A percentile compares a stretch with the other conserved stretches of the same genome.
phyloP scores from a whole-genome alignment of 2,888 invertebrate species.

The Drosophila conformis region DNA sequence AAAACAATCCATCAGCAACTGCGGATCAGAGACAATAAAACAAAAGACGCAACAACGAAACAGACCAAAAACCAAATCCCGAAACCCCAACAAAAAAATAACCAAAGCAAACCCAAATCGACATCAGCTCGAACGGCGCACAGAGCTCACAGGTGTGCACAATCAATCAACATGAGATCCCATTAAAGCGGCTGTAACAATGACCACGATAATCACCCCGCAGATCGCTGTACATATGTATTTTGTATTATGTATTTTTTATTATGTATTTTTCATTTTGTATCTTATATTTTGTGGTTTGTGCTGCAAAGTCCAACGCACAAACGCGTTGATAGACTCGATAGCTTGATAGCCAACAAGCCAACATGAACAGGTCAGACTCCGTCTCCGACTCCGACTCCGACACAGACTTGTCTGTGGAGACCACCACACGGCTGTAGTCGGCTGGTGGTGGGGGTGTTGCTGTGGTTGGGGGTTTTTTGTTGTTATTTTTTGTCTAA shows the following conservation, averaged over 20 bases:
- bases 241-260: neutral
- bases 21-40: constrained; percentile 58
- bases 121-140: constrained; percentile 24
- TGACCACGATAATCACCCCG: constrained; percentile 69
- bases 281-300: constrained; percentile 24
- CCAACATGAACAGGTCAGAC: constrained; percentile 26
- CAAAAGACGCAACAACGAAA: constrained; percentile 43
- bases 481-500: constrained; percentile 16
- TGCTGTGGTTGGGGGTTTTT: neutral
- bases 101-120: constrained; percentile 26
- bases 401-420: constrained; percentile 19
- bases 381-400: neutral
- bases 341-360: constrained; percentile 8
- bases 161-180: constrained; percentile 80
- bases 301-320: constrained; percentile 46
- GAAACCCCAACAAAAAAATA: neutral
- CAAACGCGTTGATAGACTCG: constrained; percentile 62
- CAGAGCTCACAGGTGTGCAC: constrained; percentile 73
- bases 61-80: constrained; percentile 12
- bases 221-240: constrained; percentile 17
- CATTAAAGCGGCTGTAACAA: constrained; percentile 75
- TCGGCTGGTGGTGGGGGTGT: neutral
- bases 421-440: constrained; percentile 24
- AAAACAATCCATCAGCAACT: constrained; percentile 55
- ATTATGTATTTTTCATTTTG: neutral